Evolutionary conservation across 2,113 vertebrate species (phyloP).

Genomic region (Chiloscyllium plagiosum): DNA sequence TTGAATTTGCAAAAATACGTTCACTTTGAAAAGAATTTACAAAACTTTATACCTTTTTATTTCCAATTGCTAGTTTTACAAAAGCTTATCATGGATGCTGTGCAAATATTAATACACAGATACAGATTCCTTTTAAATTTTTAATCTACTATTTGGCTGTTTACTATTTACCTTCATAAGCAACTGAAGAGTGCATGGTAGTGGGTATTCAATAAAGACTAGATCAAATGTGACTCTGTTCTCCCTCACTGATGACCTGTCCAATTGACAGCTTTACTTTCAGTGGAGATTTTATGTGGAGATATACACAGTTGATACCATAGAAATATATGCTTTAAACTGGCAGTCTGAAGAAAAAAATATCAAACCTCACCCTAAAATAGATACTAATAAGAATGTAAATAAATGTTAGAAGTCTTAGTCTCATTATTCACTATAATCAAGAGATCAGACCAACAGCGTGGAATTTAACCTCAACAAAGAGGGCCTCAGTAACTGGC

Average conservation of each 20-base stretch:
- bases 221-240: not conserved
- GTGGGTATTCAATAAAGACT: not conserved
- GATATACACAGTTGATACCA: not conserved
- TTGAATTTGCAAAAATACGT: not conserved
- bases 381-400: not conserved
- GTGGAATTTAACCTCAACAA: not conserved
- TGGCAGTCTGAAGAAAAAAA: not conserved
- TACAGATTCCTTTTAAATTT: not conserved
- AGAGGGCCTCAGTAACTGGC: not conserved
- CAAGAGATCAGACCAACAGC: not conserved
- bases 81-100: not conserved
- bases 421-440: not conserved
- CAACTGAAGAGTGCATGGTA: not conserved
- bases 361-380: not conserved
- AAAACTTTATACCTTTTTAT: not conserved
- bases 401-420: not conserved
- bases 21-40: not conserved
- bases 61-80: not conserved
- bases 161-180: not conserved
- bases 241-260: not conserved
- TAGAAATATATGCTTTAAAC: not conserved
- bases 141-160: not conserved
- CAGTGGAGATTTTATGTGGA: not conserved
- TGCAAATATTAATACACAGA: not conserved
- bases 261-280: not conserved